phyloP scores from a whole-genome alignment of 2,888 invertebrate species.

The Dastarcus helophoroides region DNA sequence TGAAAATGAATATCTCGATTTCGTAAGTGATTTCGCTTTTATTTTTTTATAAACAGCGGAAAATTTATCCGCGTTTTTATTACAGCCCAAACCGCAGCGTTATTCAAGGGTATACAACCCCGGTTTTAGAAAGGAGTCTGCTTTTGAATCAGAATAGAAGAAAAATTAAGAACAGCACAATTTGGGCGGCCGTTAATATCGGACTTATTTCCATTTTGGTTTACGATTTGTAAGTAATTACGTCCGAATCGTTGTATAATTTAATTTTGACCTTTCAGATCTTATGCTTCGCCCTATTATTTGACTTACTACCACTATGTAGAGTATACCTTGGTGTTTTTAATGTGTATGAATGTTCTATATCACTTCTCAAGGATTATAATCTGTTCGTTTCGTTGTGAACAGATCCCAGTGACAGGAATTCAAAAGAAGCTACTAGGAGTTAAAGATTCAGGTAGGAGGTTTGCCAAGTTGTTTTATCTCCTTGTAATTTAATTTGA shows the following conservation, averaged over 20 bases:
- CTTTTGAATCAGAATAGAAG: slow-evolving; percentile 41
- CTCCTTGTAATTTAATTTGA: background rate
- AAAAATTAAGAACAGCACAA: slow-evolving; percentile 42
- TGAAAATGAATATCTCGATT: slow-evolving; percentile 1
- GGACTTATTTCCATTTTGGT: slow-evolving; percentile 41
- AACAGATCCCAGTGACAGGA: slow-evolving; percentile 39
- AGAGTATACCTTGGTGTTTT: slow-evolving; percentile 36
- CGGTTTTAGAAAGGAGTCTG: slow-evolving; percentile 43
- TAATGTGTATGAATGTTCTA: slow-evolving; percentile 37
- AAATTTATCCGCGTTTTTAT: slow-evolving; percentile 6
- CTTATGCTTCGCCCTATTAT: slow-evolving; percentile 38
- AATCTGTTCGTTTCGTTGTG: slow-evolving; percentile 24
- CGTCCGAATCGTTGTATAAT: slow-evolving; percentile 6
- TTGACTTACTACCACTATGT: slow-evolving; percentile 34
- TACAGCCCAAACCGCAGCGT: slow-evolving; percentile 13
- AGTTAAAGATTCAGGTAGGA: slow-evolving; percentile 36
- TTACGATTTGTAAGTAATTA: slow-evolving; percentile 48
- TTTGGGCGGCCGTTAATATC: slow-evolving; percentile 49
- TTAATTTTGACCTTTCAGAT: slow-evolving; percentile 26
- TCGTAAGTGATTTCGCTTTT: slow-evolving; percentile 4
- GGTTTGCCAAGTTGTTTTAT: background rate
- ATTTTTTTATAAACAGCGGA: too few relatives aligned
- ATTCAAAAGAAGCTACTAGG: slow-evolving; percentile 44
- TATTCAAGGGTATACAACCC: slow-evolving; percentile 21
- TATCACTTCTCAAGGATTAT: slow-evolving; percentile 43